Base-by-base conservation (phyloP, 2,113 vertebrate species). In the Dipodomys merriami region DNA sequence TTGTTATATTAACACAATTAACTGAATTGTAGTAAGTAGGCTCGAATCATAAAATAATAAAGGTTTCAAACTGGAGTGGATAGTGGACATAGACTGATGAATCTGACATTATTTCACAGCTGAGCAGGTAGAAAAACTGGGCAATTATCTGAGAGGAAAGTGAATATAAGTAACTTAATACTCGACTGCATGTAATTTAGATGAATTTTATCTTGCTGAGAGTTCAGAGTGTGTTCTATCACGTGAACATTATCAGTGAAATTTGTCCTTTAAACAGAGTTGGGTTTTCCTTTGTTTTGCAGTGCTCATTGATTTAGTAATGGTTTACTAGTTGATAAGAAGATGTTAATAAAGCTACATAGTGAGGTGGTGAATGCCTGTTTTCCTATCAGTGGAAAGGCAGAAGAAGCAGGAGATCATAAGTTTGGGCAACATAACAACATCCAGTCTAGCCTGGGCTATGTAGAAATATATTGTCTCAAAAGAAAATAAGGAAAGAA, bases 11-110 rank as follows among this genome's bases (percentile, higher is more conserved):
- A 85, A n/a, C 19, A 87, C 2, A 78, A 74, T 77, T 39, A 74
- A 27, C 19, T 91, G 89, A 84, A 33, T 44, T 5, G 67, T 84
- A 90, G 33, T 16, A 73, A 39, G 10, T 67, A 60, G 1, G 81
- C 10, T 15, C 46, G 46, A 91, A 65, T 53, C 25, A 90, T 95
- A 93, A 96, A 95, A 90, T 65, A 67, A 92, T 94, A 90, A 96
- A 95, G 1, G 6, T 95, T 89, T 95, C 81, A 94, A 94, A 85
- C 29, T 67, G 15, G 83, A 83, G 82, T 83, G 3, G 1, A 30
- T 65, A 49, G 35, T 30, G 86, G 62, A 86, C 46, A 53, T 39
- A 67, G 7, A 91, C 12, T 65, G 68, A 22, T 64, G 33, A 49
- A 91, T 69, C n/a, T 84, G 49, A 29, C 19, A 16, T 86, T 76